These are phyloP conservation scores for Amblyopsis hoosieri DNA, from an alignment of 2,797 vertebrate genomes.

Conservation along the genomic window DNA sequence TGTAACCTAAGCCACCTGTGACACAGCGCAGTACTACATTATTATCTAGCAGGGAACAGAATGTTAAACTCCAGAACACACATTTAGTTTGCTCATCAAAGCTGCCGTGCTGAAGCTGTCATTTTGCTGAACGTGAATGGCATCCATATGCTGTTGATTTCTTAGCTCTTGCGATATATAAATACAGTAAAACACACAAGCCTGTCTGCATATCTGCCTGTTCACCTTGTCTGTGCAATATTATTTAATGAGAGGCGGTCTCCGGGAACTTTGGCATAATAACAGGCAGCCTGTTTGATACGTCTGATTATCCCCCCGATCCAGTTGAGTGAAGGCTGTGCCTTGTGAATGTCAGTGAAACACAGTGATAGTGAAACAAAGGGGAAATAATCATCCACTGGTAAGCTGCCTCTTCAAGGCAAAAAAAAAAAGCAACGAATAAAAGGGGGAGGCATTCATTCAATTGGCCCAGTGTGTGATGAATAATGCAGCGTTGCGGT, in stretches of 20 bases:
- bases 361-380: slow-evolving; percentile 63
- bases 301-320: slow-evolving; percentile 67
- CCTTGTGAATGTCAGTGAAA: slow-evolving; percentile 44
- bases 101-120: slow-evolving; percentile 38
- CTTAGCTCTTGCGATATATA: slow-evolving; percentile 26
- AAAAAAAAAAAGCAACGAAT: slow-evolving; percentile 19
- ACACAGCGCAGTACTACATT: slow-evolving; percentile 50
- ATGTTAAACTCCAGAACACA: slow-evolving; percentile 57
- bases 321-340: slow-evolving; percentile 54
- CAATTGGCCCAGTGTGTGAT: slow-evolving; percentile 61
- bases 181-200: slow-evolving; percentile 31
- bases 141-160: slow-evolving; percentile 62
- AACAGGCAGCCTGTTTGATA: slow-evolving; percentile 71
- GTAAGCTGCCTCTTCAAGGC: slow-evolving; percentile 39
- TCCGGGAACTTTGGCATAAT: slow-evolving; percentile 62
- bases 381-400: slow-evolving; percentile 46
- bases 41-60: slow-evolving; percentile 47
- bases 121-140: slow-evolving; percentile 68
- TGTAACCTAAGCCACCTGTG: slow-evolving; percentile 44
- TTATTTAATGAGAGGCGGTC: slow-evolving; percentile 70
- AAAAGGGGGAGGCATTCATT: slow-evolving; percentile 42
- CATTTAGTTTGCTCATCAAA: slow-evolving; percentile 69
- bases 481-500: slow-evolving; percentile 73
- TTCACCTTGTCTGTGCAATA: slow-evolving; percentile 68
- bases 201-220: slow-evolving; percentile 46